Evolutionary conservation across 2,888 invertebrate species (phyloP).

Genomic region (Zaprionus bogoriensis): DNA sequence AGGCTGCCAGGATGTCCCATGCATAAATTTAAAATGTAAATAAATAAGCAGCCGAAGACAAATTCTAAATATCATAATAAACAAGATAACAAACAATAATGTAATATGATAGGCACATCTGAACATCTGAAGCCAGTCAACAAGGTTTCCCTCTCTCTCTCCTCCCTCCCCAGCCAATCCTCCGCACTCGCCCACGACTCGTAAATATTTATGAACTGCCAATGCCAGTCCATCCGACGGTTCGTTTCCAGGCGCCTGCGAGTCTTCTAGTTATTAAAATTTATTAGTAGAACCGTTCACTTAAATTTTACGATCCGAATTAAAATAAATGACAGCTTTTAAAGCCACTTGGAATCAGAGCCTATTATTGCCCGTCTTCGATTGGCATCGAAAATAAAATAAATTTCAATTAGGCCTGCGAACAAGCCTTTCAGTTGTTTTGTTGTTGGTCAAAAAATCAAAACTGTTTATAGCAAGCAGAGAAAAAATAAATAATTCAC

Average conservation of each 20-base stretch:
- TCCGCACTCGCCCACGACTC: background rate
- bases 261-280: slow-evolving; percentile 39
- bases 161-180: background rate
- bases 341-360: background rate
- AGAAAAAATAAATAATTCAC: no score
- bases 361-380: background rate
- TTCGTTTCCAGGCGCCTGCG: slow-evolving; percentile 32
- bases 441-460: background rate
- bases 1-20: background rate
- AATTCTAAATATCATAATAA: slow-evolving; percentile 48
- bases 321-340: slow-evolving; percentile 1
- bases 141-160: slow-evolving; percentile 29
- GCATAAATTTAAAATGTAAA: slow-evolving; percentile 64
- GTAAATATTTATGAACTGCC: slow-evolving; percentile 58
- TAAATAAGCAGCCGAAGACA: slow-evolving; percentile 40
- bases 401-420: background rate
- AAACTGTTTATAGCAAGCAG: background rate
- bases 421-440: background rate
- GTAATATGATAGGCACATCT: slow-evolving; percentile 48
- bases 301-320: slow-evolving; percentile 1
- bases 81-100: slow-evolving; percentile 64
- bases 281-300: slow-evolving; percentile 21
- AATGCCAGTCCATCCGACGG: background rate
- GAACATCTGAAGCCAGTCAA: slow-evolving; percentile 40
- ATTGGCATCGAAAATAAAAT: slow-evolving; percentile 1